Evolutionary conservation across 2,797 vertebrate genomes (phyloP).

Genomic region (Poeciliopsis presidionis): DNA sequence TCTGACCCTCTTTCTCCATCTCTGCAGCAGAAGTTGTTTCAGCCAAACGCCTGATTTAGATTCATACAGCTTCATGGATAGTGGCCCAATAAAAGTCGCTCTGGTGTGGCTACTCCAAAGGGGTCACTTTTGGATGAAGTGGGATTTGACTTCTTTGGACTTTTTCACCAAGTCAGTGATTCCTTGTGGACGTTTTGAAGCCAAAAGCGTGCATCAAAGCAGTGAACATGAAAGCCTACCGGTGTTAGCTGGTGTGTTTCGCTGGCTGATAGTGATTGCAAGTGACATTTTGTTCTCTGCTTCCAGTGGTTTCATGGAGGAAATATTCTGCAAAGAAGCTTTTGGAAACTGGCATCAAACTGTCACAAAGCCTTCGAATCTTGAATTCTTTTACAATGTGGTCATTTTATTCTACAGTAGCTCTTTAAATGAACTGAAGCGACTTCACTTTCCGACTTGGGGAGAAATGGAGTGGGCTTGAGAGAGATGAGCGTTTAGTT

Average conservation of each 20-base stretch:
- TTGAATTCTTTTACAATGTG: background rate
- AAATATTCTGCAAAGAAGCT: slow-evolving; percentile 30
- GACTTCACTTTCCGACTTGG: background rate
- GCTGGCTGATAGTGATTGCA: background rate
- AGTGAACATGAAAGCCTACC: background rate
- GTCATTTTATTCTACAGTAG: background rate
- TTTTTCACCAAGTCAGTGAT: background rate
- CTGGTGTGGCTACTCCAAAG: slow-evolving; percentile 19
- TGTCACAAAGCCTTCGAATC: background rate
- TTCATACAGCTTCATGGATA: slow-evolving; percentile 27
- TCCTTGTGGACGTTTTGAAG: background rate
- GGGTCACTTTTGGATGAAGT: slow-evolving; percentile 14
- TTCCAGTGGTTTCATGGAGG: slow-evolving; percentile 25
- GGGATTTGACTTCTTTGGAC: slow-evolving; percentile 1
- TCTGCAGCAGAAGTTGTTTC: slow-evolving; percentile 17
- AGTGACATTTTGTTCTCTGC: slow-evolving; percentile 7
- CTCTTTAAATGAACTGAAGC: slow-evolving; percentile 13
- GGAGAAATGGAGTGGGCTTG: background rate
- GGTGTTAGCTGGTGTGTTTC: background rate
- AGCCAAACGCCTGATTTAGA: slow-evolving; percentile 53
- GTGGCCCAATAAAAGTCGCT: slow-evolving; percentile 13
- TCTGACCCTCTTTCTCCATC: slow-evolving; percentile 36
- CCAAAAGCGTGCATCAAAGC: background rate
- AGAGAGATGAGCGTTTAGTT: background rate
- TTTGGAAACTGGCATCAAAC: slow-evolving; percentile 17